A percentile compares a stretch with the other conserved stretches of the same genome.
These are phyloP conservation scores for Hypanus sabinus DNA, from an alignment of 2,113 vertebrate genomes.

Conservation along the genomic window DNA sequence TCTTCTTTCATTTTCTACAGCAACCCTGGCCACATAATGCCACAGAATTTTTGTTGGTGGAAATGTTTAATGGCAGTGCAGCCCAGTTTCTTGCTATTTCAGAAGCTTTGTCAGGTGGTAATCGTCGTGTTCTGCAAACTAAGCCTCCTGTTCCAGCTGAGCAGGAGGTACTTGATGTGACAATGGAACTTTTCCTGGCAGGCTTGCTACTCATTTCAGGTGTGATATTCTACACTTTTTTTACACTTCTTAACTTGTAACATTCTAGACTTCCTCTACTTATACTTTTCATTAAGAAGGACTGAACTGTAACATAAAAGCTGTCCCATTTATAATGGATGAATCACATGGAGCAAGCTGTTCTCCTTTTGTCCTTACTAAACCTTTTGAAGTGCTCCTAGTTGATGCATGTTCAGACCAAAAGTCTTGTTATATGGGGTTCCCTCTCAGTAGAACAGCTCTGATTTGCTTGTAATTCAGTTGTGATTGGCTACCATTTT, in stretches of 20 bases:
- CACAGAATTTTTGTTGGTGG: conserved; percentile 65
- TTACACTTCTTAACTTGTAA: neutral
- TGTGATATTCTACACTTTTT: conserved; percentile 44
- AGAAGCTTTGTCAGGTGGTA: conserved; percentile 72
- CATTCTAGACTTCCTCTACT: neutral
- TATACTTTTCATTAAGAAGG: neutral
- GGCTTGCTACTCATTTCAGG: conserved; percentile 77
- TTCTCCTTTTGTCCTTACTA: neutral
- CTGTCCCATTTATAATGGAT: neutral
- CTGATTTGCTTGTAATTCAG: too few species aligned
- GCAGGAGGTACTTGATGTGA: conserved; percentile 60
- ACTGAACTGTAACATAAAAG: neutral
- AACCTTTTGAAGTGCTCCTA: neutral
- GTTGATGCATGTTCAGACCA: too few species aligned
- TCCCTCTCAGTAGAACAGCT: too few species aligned
- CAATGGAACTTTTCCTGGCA: conserved; percentile 74
- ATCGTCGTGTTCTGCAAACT: conserved; percentile 53
- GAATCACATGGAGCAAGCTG: neutral
- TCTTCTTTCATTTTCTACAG: conserved; percentile 48
- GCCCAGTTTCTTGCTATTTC: conserved; percentile 74
- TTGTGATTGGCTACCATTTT: too few species aligned
- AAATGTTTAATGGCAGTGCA: conserved; percentile 71
- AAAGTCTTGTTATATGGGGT: too few species aligned
- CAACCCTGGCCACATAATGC: conserved; percentile 62
- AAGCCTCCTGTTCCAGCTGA: conserved; percentile 59